Evolutionary conservation across 2,888 invertebrate genomes (phyloP), one percentile per base, ranked within the genome.

Genomic region (Drosophila lacicola): DNA sequence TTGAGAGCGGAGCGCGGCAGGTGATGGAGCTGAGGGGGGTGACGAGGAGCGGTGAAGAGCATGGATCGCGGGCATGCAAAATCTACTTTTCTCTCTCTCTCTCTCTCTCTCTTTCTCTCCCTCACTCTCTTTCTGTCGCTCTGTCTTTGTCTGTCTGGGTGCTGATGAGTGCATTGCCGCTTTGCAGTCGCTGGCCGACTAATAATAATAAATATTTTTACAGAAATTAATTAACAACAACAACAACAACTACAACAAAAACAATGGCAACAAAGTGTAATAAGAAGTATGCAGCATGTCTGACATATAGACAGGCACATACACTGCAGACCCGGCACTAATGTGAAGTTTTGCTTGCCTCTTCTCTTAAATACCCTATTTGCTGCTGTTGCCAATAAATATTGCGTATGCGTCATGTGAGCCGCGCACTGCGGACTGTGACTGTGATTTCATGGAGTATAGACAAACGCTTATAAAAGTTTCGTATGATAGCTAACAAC

Each of bases 131-230:
- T 8, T n/a, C 39, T 8, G 39, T 51, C n/a, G 46, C 10, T 21
- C 39, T 34, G 14, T 46, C 39, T 33, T 34, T 62, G 42, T 53
- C 55, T 57, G 73, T 57, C 73, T 69, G 57, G 41, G 47, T 19
- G 80, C 53, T 50, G 68, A 39, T 77, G 82, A 67, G 80, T 88
- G 80, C 82, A 85, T 69, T 87, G 79, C 76, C 67, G 76, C 62
- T 64, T 56, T 67, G 63, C 82, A 61, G 66, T 70, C 74, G 70
- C 66, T 70, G 57, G 56, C 60, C 61, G 80, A 71, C 73, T 72
- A 81, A 84, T 80, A 89, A 88, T 82, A 75, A 88, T 82, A 85
- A 88, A 85, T 88, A 82, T 85, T 86, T 82, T 63, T 73, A 68
- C 78, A 66, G 74, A 80, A 80, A 69, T 80, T 73, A 77, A 78